Evolutionary conservation across 2,888 invertebrate genomes (phyloP), one percentile per base, ranked within the genome.

Genomic region (Bombylius major): DNA sequence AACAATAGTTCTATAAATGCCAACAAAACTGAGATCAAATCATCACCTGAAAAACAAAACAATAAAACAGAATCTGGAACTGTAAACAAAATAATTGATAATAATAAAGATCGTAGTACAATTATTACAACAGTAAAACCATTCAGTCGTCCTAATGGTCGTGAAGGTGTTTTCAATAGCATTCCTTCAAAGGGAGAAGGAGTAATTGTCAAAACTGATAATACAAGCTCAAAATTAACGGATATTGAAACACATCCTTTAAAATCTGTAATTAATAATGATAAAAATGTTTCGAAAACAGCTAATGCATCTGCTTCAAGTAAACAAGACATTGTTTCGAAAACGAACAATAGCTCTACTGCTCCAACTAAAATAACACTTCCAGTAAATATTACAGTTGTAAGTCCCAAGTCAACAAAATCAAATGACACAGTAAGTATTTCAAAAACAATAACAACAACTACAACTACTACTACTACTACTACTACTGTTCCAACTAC

Each of bases 401-500:
- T 23, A 23, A 23, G 23, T 23, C 3, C 23, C 1, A 23, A 23
- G 3, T 23, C 23, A 23, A 23, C 23, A 23, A 23, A 23, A 23
- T 3, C 23, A 23, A 23, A 23, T 23, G 23, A 23, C 23, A 23
- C 23, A 23, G 23, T 23, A 23, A 23, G 23, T 23, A 23, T 23
- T n/a, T n/a, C 47, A 23, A 47, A 6, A 23, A 31, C 13, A 47
- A 47, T 4, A 9, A 42, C 12, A 13, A 23, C 14, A 6, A 14
- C 14, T 5, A 6, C 44, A 31, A 31, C 42, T 4, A 42, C 42
- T 3, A 14, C 47, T 47, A 14, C 59, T 0, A 60, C 64, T 8
- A 64, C 63, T 1, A 63, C 62, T 0, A 62, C 67, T 4, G 65
- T 63, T 0, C 65, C 65, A 0, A 65, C 65, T 0, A 64, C 65